Evolutionary conservation across 2,888 invertebrate species (phyloP).

Genomic region (Caenorhabditis sinica): DNA sequence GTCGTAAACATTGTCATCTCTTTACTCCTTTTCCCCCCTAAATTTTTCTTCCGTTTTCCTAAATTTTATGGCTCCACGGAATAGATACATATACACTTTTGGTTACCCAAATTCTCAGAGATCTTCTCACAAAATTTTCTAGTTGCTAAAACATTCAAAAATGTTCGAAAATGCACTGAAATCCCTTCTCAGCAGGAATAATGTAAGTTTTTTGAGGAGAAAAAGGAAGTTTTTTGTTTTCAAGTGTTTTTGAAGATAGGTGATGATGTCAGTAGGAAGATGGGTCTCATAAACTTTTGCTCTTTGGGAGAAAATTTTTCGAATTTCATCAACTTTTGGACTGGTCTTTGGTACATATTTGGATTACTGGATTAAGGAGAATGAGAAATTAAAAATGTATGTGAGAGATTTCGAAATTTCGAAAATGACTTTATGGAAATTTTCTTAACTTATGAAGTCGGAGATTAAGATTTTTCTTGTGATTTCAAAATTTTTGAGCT

Average conservation of each 20-base stretch:
- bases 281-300: not conserved
- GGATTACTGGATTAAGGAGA: no score
- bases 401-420: not conserved
- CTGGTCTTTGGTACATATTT: not conserved
- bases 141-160: not conserved
- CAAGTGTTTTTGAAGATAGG: not conserved
- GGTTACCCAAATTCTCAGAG: not conserved
- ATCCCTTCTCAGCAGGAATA: not conserved
- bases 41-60: not conserved
- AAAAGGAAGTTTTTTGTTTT: not conserved
- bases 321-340: not conserved
- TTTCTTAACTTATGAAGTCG: no score
- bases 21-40: no score
- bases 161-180: not conserved
- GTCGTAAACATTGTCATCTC: constrained; percentile 4
- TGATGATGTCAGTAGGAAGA: not conserved
- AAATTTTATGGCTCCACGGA: constrained; percentile 1
- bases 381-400: not conserved
- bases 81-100: not conserved
- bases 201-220: not conserved
- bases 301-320: not conserved
- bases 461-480: no score
- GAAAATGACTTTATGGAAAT: no score
- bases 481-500: no score
- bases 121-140: not conserved